phyloP scores from a whole-genome alignment of 2,797 vertebrate species.

The Scomberomorus guttatus region DNA sequence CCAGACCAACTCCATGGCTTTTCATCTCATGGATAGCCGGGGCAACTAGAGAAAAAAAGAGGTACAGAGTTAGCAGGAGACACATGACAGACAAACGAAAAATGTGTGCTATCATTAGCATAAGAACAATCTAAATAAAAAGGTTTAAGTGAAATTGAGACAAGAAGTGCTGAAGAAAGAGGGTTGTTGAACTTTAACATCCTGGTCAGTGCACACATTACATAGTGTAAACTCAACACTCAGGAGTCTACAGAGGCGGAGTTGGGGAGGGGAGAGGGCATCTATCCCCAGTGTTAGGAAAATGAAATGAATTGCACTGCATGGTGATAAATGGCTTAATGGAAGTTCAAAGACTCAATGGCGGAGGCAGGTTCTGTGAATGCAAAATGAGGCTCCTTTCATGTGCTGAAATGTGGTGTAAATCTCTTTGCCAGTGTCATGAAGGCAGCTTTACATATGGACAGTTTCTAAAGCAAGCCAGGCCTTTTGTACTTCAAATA shows the following conservation, averaged over 20 bases:
- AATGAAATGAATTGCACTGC: slow-evolving; percentile 81
- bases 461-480: slow-evolving; percentile 62
- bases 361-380: slow-evolving; percentile 79
- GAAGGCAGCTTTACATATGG: slow-evolving; percentile 69
- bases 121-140: background rate
- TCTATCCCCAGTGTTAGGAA: slow-evolving; percentile 65
- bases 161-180: slow-evolving; percentile 7
- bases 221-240: slow-evolving; percentile 51
- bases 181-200: slow-evolving; percentile 43
- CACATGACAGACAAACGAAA: background rate
- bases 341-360: slow-evolving; percentile 85
- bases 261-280: slow-evolving; percentile 55
- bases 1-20: slow-evolving; percentile 90
- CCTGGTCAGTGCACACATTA: slow-evolving; percentile 50
- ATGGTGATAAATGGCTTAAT: slow-evolving; percentile 86
- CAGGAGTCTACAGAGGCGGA: slow-evolving; percentile 49
- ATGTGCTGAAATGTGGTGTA: slow-evolving; percentile 79
- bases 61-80: slow-evolving; percentile 11
- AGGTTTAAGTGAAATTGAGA: slow-evolving; percentile 12
- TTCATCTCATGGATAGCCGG: slow-evolving; percentile 98
- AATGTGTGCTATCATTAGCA: background rate
- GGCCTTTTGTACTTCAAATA: slow-evolving; percentile 69
- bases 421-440: slow-evolving; percentile 75
- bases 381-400: slow-evolving; percentile 83
- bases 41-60: slow-evolving; percentile 87